These are phyloP conservation scores for Heteromyza rotundicornis DNA, from an alignment of 2,888 invertebrate genomes.

Conservation along the genomic window DNA sequence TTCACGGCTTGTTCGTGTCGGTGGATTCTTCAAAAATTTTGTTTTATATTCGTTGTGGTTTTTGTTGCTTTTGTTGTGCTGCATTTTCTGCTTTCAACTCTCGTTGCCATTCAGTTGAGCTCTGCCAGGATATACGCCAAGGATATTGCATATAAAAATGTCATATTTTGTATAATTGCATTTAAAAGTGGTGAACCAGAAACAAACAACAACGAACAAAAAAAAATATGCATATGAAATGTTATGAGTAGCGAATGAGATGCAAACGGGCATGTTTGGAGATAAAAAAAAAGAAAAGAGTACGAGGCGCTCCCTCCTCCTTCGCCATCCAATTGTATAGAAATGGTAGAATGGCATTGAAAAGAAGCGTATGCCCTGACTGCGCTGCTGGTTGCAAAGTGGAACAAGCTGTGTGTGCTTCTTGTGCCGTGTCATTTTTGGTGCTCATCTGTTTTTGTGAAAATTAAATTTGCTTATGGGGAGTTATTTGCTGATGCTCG, in stretches of 20 bases:
- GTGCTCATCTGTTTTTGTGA: constrained; percentile 22
- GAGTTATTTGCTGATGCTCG: constrained; percentile 12
- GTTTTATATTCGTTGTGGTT: no score
- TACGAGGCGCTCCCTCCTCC: no score
- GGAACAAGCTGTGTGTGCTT: no score
- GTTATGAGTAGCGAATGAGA: constrained; percentile 10
- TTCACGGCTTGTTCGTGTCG: neutral
- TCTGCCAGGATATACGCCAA: neutral
- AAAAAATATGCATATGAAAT: constrained; percentile 13
- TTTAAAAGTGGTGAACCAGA: constrained; percentile 33
- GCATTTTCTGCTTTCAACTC: neutral
- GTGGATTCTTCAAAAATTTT: neutral
- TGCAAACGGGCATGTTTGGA: neutral
- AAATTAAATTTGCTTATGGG: constrained; percentile 28
- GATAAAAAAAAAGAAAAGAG: neutral
- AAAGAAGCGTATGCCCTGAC: neutral
- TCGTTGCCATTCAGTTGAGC: neutral
- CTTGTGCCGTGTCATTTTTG: neutral
- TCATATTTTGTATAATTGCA: constrained; percentile 34
- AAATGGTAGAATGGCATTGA: neutral
- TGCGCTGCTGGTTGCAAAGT: no score
- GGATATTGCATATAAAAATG: constrained; percentile 20
- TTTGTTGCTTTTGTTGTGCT: neutral
- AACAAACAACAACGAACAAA: constrained; percentile 4
- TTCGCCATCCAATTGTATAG: no score